Conservation (phyloP, 2,888 invertebrate genomes). For the Heliconius erato region DNA sequence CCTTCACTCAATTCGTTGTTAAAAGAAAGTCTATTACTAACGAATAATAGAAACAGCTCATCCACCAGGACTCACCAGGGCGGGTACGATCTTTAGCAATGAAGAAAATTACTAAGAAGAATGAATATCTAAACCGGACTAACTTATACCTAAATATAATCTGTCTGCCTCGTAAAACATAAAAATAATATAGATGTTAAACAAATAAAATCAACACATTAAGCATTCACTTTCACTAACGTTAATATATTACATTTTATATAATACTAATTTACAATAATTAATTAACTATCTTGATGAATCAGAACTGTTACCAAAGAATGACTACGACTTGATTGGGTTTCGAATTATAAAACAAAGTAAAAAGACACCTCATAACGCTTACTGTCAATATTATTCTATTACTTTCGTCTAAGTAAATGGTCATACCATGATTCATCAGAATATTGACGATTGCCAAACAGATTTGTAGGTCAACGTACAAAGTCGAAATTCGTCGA, state of each 20-base stretch:
- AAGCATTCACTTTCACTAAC: conserved; percentile 9
- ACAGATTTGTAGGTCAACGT: conserved; percentile 66
- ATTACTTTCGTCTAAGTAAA: conserved; percentile 29
- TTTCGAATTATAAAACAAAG: conserved; percentile 18
- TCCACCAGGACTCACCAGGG: too few relatives aligned
- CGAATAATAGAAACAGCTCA: too few relatives aligned
- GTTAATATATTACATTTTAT: conserved; percentile 17
- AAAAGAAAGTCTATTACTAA: too few relatives aligned
- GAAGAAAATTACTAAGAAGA: too few relatives aligned
- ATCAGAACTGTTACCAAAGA: neutral
- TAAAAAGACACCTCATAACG: conserved; percentile 19
- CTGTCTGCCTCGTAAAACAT: neutral
- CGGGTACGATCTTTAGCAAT: too few relatives aligned
- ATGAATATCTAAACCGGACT: too few relatives aligned
- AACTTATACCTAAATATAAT: neutral
- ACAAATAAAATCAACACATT: neutral
- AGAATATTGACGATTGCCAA: conserved; percentile 54
- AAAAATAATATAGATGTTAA: neutral
- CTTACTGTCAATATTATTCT: conserved; percentile 18
- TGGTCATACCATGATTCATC: conserved; percentile 40
- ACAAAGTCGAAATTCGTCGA: conserved; percentile 52
- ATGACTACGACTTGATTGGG: conserved; percentile 7
- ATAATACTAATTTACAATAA: conserved; percentile 25
- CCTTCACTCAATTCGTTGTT: too few relatives aligned
- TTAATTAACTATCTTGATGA: conserved; percentile 17